Percentiles rank a stretch among this genome's conserved stretches.
Evolutionary conservation across 2,113 vertebrate species (phyloP).

Genomic region (Cyprinodon brontotheroides): DNA sequence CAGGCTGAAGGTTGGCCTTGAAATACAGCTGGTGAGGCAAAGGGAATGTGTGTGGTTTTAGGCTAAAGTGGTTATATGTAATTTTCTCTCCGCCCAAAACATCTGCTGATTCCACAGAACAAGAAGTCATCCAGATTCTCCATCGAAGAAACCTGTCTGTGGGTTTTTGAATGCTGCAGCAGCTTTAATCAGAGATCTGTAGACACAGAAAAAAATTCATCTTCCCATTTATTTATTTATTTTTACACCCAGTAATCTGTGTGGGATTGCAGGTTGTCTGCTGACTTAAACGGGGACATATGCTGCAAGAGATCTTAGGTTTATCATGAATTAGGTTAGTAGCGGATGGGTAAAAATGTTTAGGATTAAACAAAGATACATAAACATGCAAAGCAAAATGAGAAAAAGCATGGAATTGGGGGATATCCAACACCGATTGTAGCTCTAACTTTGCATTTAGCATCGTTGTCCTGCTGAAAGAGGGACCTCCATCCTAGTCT

Average conservation of each 20-base stretch:
- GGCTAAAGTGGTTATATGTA: constrained; percentile 67
- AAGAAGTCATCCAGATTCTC: constrained; percentile 37
- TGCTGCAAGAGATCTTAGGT: background rate
- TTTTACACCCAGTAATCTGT: background rate
- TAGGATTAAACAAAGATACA: background rate
- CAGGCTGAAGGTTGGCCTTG: constrained; percentile 29
- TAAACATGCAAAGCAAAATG: background rate
- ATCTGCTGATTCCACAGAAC: constrained; percentile 56
- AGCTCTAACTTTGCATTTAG: too few species aligned
- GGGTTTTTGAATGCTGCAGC: background rate
- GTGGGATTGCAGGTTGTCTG: background rate
- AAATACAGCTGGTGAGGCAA: constrained; percentile 40
- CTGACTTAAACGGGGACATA: background rate
- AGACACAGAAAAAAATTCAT: background rate
- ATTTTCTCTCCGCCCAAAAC: constrained; percentile 73
- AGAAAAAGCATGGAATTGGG: background rate
- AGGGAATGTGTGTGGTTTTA: constrained; percentile 72
- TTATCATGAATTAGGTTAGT: background rate
- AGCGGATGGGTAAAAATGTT: background rate
- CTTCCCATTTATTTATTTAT: background rate
- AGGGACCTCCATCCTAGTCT: too few species aligned
- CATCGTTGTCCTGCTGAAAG: too few species aligned
- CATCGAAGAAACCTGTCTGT: constrained; percentile 15
- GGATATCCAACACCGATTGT: too few species aligned
- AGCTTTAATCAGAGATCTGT: constrained; percentile 12